These are phyloP conservation scores for Nannospalax galili DNA, from an alignment of 2,113 vertebrate genomes.

Conservation along the genomic window DNA sequence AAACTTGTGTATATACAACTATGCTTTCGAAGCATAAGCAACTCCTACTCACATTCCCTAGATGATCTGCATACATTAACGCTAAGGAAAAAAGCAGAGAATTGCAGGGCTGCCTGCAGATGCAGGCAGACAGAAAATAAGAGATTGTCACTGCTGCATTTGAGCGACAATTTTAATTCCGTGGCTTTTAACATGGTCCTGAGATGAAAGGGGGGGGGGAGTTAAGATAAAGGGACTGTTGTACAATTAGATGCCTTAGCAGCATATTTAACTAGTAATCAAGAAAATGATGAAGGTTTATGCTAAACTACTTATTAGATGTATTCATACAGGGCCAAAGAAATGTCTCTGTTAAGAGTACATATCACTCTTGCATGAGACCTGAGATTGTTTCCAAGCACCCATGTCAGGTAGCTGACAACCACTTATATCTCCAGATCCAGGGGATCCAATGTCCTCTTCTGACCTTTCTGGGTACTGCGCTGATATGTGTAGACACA, in stretches of 20 bases:
- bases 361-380: not conserved
- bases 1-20: conserved; percentile 42
- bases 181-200: conserved; percentile 38
- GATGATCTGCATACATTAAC: conserved; percentile 83
- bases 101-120: conserved; percentile 74
- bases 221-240: not conserved
- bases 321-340: not conserved
- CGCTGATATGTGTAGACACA: not conserved
- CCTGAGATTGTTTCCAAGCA: not conserved
- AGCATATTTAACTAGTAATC: conserved; percentile 34
- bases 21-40: conserved; percentile 70
- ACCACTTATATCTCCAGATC: not conserved
- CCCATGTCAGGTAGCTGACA: not conserved
- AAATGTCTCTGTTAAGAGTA: not conserved
- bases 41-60: conserved; percentile 86
- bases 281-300: not conserved
- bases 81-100: conserved; percentile 60
- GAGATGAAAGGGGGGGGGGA: conserved; percentile 2
- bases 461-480: too few species aligned
- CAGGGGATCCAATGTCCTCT: not conserved
- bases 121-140: conserved; percentile 65
- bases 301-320: conserved; percentile 43
- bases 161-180: conserved; percentile 64
- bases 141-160: conserved; percentile 63
- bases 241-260: not conserved